Evolutionary conservation across 2,888 invertebrate species (phyloP).

Genomic region (Chouioia cunea): DNA sequence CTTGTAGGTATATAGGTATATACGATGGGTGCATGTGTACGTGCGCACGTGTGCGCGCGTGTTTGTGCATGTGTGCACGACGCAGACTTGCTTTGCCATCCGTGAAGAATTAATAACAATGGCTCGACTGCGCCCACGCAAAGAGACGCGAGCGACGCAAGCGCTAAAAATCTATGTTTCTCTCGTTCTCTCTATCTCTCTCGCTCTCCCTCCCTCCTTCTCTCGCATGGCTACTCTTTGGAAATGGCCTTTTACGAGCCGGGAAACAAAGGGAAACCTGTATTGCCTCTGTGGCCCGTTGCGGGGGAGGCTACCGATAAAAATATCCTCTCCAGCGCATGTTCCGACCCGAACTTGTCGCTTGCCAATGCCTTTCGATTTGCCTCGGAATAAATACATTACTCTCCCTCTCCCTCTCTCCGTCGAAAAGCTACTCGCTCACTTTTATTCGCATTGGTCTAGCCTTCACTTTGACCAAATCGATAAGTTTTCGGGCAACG

Average conservation of each 20-base stretch:
- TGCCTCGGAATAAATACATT: too few species aligned
- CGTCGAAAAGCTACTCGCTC: slow-evolving; percentile 15
- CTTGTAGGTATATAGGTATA: too few species aligned
- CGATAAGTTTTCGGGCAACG: too few species aligned
- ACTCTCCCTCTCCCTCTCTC: too few species aligned
- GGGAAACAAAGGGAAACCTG: slow-evolving; percentile 25
- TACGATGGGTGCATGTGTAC: too few species aligned
- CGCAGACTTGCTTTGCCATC: slow-evolving; percentile 15
- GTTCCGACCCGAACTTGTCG: too few species aligned
- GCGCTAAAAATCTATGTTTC: slow-evolving; percentile 23
- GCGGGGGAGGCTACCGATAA: background rate
- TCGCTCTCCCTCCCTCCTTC: slow-evolving; percentile 4
- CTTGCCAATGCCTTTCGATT: too few species aligned
- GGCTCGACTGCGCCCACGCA: slow-evolving; percentile 39
- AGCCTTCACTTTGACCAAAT: too few species aligned
- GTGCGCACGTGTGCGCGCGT: slow-evolving; percentile 34
- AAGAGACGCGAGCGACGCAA: slow-evolving; percentile 2
- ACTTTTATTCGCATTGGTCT: too few species aligned
- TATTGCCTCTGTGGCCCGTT: background rate
- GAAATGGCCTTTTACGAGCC: slow-evolving; percentile 25
- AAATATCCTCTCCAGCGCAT: too few species aligned
- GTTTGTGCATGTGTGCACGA: too few species aligned
- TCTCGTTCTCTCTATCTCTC: slow-evolving; percentile 12
- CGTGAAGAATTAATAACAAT: slow-evolving; percentile 62
- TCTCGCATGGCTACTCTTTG: slow-evolving; percentile 8